Evolutionary conservation across 2,113 vertebrate species (phyloP), one percentile per base, ranked within the genome.

Genomic region (Strix uralensis): DNA sequence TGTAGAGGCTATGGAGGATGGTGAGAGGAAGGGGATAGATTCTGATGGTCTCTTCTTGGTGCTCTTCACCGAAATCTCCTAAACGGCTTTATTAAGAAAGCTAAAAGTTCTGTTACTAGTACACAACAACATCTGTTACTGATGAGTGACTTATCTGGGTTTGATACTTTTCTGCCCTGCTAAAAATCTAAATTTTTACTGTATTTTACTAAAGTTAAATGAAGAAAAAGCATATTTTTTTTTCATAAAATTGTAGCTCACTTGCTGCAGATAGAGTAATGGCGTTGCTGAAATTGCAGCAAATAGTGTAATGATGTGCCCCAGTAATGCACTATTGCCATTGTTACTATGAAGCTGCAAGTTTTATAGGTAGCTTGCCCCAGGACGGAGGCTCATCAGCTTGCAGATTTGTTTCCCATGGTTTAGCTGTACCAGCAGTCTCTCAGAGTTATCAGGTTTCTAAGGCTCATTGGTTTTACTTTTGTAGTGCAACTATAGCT

Each of bases 221-320:
- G 12, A 89, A 87, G 25, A 54, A 46, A 38, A 65, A 65, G 6
- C 8, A 32, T 61, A 63, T 32, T 62, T 36, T 16, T 16, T 29
- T 10, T 38, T 7, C 62, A 57, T 19, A 70, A 44, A 52, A 65
- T 4, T 9, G 2, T 20, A 61, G 9, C 47, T 70, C 13, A 21
- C 11, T 15, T 59, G 25, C 16, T 84, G 40, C 55, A 88, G 30
- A 34, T 6, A 36, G 20, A 61, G 17, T 36, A 83, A 83, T 27
- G 47, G 11, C 29, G 52, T 32, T 46, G 8, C 7, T 88, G 36
- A 63, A 84, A 63, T 15, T 29, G 34, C 22, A 57, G 17, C 0
- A 1, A 30, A 15, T 11, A 46, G 9, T 29, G 30, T 54, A 73
- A 52, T 13, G 1, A 0, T 25, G 27, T 61, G 20, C 11, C 30